Evolutionary conservation across 1,140 invertebrate genomes (phyloP), one percentile per base, ranked within the genome.

Genomic region (Tetranychus urticae): DNA sequence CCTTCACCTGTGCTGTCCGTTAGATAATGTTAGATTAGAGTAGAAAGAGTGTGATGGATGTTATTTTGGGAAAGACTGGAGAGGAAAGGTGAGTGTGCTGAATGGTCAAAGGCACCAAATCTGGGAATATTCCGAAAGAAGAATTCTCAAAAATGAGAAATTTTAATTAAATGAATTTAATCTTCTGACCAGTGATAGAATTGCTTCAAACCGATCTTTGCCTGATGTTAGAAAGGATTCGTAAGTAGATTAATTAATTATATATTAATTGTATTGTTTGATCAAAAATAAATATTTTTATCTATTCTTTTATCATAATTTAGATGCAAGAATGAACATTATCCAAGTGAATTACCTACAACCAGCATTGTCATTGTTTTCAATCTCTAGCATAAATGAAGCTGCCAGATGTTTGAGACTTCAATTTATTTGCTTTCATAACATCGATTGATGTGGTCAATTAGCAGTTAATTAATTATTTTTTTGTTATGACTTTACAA

Each of bases 141-240:
- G 80, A 85, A 70, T 80, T 55, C 72, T 87, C 39, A 88, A 91
- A 77, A 84, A 92, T 74, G 88, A 94, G 67, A 88, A 90, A 70
- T 97, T 97, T 73, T 92, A 93, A 59, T 57, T 69, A 42, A 96
- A 97, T 77, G 91, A 99, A 75, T 99, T 99, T 74, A 99, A 99
- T 76, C 76, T 98, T 64, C 74, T 97, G 70, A 93, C 92, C 55
- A 96, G 89, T 73, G 92, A 99, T 74, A 85, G 88, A 79, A 97
- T 99, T 66, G 90, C 91, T 46, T 72, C 98, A 45, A 98, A 98
- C 76, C 78, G 96, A 68, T 90, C 88, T 7, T 76, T 99, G 14
- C 83, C 86, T 31, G 96, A 99, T 77, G 87, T 97, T 60, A 76
- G 96, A 69, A 82, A 93, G 70, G 82, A 85, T 56, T 82, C 83